phyloP scores from a whole-genome alignment of 2,113 vertebrate genomes.

The Chaenocephalus aceratus region DNA sequence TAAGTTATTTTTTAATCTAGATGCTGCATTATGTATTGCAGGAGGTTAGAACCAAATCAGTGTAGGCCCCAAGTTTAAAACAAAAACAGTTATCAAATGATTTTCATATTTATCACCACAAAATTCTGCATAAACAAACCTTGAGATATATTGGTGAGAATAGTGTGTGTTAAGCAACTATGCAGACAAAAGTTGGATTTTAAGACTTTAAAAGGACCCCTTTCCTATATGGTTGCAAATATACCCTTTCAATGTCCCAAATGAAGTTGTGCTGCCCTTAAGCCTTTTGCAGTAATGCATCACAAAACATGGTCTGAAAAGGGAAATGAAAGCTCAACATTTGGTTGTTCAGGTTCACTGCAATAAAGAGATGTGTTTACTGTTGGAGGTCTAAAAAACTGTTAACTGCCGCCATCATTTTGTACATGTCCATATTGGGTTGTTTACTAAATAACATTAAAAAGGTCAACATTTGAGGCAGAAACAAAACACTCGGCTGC shows the following conservation, averaged over 20 bases:
- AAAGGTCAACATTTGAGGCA: not conserved
- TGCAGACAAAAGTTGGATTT: not conserved
- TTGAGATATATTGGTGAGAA: not conserved
- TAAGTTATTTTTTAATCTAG: not conserved
- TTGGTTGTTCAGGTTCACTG: not conserved
- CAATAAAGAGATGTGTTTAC: not conserved
- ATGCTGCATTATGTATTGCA: not conserved
- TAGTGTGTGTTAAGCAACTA: not conserved
- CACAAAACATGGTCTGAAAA: not conserved
- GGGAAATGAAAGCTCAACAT: conserved; percentile 37
- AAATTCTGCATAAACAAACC: not conserved
- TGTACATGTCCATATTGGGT: not conserved
- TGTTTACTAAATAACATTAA: not conserved
- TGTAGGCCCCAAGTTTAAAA: not conserved
- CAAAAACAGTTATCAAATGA: not conserved
- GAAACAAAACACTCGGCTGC: not conserved
- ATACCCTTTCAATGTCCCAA: not conserved
- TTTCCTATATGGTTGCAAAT: not conserved
- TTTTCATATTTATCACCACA: not conserved
- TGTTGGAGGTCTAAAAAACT: not conserved
- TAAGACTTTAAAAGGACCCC: not conserved
- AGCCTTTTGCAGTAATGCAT: conserved; percentile 4
- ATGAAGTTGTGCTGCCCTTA: not conserved
- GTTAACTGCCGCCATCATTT: not conserved
- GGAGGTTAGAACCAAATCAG: not conserved